phyloP scores from a whole-genome alignment of 2,113 vertebrate genomes.

The Columba janthina region DNA sequence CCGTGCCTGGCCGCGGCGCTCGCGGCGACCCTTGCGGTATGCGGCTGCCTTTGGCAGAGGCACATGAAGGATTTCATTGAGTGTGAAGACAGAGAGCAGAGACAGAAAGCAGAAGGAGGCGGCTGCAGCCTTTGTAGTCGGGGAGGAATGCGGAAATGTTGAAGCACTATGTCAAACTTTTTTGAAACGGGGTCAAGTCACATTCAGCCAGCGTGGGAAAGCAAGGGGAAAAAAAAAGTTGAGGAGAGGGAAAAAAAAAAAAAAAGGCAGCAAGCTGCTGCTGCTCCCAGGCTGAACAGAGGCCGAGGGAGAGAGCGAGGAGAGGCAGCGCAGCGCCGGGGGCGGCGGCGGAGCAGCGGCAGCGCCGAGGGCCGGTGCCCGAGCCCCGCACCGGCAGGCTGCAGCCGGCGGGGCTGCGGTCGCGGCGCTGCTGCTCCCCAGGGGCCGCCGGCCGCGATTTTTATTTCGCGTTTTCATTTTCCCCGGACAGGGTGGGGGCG shows the following conservation, averaged over 20 bases:
- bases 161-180: slow-evolving; percentile 97
- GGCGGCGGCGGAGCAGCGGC: no score
- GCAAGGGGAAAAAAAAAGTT: slow-evolving; percentile 68
- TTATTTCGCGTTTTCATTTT: no score
- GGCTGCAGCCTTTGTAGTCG: slow-evolving; percentile 95
- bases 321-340: no score
- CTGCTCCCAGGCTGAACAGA: no score
- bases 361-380: no score
- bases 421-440: no score
- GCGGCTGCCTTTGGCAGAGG: slow-evolving; percentile 79
- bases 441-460: no score
- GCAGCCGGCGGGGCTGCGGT: no score
- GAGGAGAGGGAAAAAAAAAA: background rate
- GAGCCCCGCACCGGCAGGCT: no score
- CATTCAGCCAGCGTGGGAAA: slow-evolving; percentile 99
- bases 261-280: background rate
- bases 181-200: slow-evolving; percentile 97
- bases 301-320: no score
- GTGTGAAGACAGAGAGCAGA: slow-evolving; percentile 88
- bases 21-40: slow-evolving; percentile 73
- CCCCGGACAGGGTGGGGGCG: no score
- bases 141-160: slow-evolving; percentile 99
- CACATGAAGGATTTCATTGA: slow-evolving; percentile 86
- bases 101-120: slow-evolving; percentile 92
- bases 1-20: slow-evolving; percentile 37